These are phyloP conservation scores for Zygothrica quintamaculata DNA, from an alignment of 2,888 invertebrate species.

Conservation along the genomic window DNA sequence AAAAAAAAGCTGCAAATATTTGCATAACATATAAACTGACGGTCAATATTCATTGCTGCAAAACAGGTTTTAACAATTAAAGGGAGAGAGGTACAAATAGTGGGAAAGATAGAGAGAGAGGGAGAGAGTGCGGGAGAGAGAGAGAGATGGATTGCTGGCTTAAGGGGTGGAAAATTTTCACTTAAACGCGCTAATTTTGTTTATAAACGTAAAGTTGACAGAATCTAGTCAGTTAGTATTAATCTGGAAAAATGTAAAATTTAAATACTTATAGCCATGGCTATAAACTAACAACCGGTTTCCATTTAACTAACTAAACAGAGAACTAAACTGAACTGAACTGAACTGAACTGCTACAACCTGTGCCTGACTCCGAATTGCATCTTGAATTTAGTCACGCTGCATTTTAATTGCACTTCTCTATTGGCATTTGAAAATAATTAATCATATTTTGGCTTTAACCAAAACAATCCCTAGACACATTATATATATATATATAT, in stretches of 20 bases:
- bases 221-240: slow-evolving; percentile 31
- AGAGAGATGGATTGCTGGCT: slow-evolving; percentile 1
- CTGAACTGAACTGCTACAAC: background rate
- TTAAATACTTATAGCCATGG: slow-evolving; percentile 29
- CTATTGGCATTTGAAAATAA: background rate
- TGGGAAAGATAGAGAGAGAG: background rate
- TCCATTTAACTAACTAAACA: too few species aligned
- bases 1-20: slow-evolving; percentile 65
- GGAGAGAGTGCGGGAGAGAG: background rate
- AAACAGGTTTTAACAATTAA: slow-evolving; percentile 65
- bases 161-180: too few species aligned
- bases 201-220: slow-evolving; percentile 56
- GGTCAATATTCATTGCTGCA: slow-evolving; percentile 35
- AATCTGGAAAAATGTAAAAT: slow-evolving; percentile 20
- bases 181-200: slow-evolving; percentile 69
- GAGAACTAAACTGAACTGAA: too few species aligned
- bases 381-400: slow-evolving; percentile 40
- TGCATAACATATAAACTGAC: slow-evolving; percentile 57
- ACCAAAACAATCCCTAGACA: slow-evolving; percentile 21
- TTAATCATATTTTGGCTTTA: slow-evolving; percentile 16
- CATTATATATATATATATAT: too few species aligned
- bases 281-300: slow-evolving; percentile 45
- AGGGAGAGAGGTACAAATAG: too few species aligned
- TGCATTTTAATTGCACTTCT: slow-evolving; percentile 33
- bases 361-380: slow-evolving; percentile 11